phyloP scores from a whole-genome alignment of 2,888 invertebrate genomes.

The Galeruca laticollis region DNA sequence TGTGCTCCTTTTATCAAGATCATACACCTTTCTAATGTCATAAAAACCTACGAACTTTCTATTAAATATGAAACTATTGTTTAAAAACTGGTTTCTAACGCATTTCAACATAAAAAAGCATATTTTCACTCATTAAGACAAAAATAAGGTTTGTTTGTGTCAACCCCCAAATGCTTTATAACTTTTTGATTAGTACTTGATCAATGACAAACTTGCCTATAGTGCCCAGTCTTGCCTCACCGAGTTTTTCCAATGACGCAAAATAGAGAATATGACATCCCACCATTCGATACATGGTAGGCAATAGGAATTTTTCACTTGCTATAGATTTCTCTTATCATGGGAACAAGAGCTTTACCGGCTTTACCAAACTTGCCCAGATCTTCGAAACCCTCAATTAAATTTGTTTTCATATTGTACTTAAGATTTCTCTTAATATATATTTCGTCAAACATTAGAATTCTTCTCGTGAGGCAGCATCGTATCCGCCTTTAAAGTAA shows the following conservation, averaged over 20 bases:
- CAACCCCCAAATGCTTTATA: too few species aligned
- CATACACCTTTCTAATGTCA: background rate
- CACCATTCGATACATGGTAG: background rate
- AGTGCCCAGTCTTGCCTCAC: background rate
- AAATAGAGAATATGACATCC: background rate
- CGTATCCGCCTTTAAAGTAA: background rate
- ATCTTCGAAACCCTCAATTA: background rate
- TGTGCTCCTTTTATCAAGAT: too few species aligned
- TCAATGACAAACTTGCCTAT: background rate
- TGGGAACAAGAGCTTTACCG: too few species aligned
- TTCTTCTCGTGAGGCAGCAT: background rate
- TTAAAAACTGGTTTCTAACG: too few species aligned
- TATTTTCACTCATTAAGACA: background rate
- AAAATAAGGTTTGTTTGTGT: too few species aligned
- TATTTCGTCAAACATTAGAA: background rate
- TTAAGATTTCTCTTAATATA: background rate
- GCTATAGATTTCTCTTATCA: background rate
- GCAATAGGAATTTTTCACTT: background rate
- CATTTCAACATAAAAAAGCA: background rate
- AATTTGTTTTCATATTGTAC: background rate
- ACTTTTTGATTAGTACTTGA: background rate
- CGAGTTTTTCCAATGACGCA: background rate
- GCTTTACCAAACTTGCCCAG: too few species aligned
- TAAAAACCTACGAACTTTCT: background rate
- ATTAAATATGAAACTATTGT: background rate